Evolutionary conservation across 1,140 invertebrate genomes (phyloP).

Genomic region (Melipona quadrifasciata): DNA sequence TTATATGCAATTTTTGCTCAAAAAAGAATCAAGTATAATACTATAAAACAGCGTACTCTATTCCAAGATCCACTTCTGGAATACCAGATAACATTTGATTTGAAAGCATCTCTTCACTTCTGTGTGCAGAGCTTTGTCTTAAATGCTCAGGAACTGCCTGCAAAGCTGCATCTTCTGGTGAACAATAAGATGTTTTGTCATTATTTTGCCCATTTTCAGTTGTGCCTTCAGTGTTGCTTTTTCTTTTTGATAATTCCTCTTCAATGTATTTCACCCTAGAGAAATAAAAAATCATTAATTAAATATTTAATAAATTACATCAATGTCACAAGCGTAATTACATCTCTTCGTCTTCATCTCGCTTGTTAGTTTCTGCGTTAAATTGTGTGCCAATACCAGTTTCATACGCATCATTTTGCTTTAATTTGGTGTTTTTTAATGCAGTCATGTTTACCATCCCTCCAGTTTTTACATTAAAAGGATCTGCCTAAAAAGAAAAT

Average conservation of each 20-base stretch:
- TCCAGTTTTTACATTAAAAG: conserved; percentile 91
- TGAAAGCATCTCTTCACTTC: conserved; percentile 99
- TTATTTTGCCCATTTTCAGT: conserved; percentile 70
- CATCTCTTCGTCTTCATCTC: conserved; percentile 99
- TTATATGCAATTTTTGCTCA: not conserved
- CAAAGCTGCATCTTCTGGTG: conserved; percentile 93
- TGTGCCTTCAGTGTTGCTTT: conserved; percentile 84
- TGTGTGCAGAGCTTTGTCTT: conserved; percentile 89
- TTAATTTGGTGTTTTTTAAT: conserved; percentile 90
- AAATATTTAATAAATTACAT: not conserved
- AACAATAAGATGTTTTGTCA: conserved; percentile 87
- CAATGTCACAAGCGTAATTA: conserved; percentile 66
- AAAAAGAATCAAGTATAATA: not conserved
- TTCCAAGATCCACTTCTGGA: conserved; percentile 99
- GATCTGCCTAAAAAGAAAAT: conserved; percentile 84
- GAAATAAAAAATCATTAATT: conserved; percentile 23
- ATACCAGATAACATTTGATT: conserved; percentile 99
- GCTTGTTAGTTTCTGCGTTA: conserved; percentile 98
- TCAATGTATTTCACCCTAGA: conserved; percentile 98
- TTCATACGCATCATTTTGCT: conserved; percentile 92
- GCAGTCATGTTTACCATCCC: conserved; percentile 96
- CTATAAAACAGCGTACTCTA: conserved; percentile 87
- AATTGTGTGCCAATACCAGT: conserved; percentile 97
- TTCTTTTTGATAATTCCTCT: conserved; percentile 93
- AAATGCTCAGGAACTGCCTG: conserved; percentile 94